Percentiles rank a stretch among this genome's conserved stretches.
Evolutionary conservation across 2,797 vertebrate genomes (phyloP).

Genomic region (Sebastiscus tertius): DNA sequence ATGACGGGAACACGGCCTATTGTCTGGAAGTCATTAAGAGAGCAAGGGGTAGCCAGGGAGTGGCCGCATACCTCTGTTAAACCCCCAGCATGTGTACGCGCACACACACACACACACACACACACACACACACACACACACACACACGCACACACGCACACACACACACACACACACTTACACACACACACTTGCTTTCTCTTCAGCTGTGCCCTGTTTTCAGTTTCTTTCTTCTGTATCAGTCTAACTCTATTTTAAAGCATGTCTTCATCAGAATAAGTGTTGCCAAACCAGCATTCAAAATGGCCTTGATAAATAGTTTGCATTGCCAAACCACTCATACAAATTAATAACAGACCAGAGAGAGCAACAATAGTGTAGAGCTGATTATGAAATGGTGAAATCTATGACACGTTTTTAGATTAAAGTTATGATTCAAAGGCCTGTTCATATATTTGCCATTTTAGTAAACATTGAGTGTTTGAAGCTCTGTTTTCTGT

Average conservation of each 20-base stretch:
- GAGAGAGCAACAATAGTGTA: background rate
- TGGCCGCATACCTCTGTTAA: constrained; percentile 78
- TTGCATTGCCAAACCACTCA: background rate
- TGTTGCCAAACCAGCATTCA: background rate
- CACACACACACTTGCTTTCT: constrained; percentile 15
- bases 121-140: constrained; percentile 33
- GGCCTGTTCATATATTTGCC: background rate
- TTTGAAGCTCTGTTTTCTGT: constrained; percentile 16
- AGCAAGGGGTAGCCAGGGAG: constrained; percentile 81
- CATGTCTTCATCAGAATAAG: background rate
- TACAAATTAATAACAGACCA: background rate
- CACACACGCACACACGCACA: constrained; percentile 33
- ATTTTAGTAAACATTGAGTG: background rate
- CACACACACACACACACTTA: constrained; percentile 26
- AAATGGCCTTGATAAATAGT: background rate
- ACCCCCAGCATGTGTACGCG: constrained; percentile 58
- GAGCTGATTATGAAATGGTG: background rate
- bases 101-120: constrained; percentile 31
- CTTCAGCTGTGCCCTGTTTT: constrained; percentile 25
- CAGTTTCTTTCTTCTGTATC: constrained; percentile 1
- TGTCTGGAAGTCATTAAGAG: constrained; percentile 86
- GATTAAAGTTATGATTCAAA: background rate
- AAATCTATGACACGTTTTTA: background rate
- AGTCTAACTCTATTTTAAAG: background rate
- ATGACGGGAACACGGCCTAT: constrained; percentile 77